Evolutionary conservation across 2,888 invertebrate species (phyloP).

Genomic region (Steinernema hermaphroditum): DNA sequence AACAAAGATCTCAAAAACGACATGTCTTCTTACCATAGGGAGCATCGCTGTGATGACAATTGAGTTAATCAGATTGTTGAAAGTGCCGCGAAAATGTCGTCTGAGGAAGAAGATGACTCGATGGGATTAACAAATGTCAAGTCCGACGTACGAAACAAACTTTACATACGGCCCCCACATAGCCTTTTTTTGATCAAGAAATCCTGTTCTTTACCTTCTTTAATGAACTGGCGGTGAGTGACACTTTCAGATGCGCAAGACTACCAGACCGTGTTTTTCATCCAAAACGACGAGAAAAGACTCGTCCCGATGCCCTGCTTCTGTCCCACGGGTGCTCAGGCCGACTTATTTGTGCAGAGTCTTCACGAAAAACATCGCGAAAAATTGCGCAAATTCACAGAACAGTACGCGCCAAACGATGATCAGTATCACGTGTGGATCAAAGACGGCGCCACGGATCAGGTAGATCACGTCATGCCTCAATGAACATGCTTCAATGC

Average conservation of each 20-base stretch:
- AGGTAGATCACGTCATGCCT: conserved; percentile 24
- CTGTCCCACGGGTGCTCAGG: conserved; percentile 39
- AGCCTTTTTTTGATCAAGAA: no score
- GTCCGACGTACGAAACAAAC: no score
- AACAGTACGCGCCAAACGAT: conserved; percentile 39
- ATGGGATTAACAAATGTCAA: no score
- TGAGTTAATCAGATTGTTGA: no score
- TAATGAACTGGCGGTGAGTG: no score
- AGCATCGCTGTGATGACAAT: no score
- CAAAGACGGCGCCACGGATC: conserved; percentile 34
- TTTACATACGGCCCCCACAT: no score
- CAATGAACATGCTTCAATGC: not conserved
- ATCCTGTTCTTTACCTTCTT: no score
- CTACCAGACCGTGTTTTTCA: conserved; percentile 20
- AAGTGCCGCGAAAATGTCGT: no score
- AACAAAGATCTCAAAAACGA: no score
- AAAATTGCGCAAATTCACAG: conserved; percentile 38
- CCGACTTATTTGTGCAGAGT: conserved; percentile 41
- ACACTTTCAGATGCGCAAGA: not conserved
- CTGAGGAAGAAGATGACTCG: no score
- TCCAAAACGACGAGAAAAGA: conserved; percentile 20
- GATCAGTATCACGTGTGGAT: conserved; percentile 43
- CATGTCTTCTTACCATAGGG: no score
- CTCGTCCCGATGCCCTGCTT: conserved; percentile 34
- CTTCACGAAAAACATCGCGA: conserved; percentile 40